These are phyloP conservation scores for Nymphalis c-album DNA, from an alignment of 2,888 invertebrate species.

Conservation along the genomic window DNA sequence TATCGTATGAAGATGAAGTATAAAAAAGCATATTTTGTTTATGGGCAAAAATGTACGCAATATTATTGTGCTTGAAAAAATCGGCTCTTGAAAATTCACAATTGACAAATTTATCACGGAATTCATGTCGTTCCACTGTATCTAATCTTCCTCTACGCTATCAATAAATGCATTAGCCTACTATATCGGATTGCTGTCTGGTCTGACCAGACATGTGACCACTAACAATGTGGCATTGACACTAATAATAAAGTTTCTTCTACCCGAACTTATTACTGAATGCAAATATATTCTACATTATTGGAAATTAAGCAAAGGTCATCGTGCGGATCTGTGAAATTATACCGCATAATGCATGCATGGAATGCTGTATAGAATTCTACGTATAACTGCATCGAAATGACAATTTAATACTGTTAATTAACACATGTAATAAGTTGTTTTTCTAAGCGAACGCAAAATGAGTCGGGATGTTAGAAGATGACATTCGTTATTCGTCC, in stretches of 20 bases:
- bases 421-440: conserved; percentile 29
- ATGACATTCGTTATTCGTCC: not conserved
- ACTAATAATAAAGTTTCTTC: conserved; percentile 57
- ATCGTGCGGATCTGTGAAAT: conserved; percentile 35
- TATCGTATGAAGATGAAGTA: no score
- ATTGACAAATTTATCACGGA: conserved; percentile 10
- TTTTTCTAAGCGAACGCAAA: conserved; percentile 8
- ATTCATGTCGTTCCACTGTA: conserved; percentile 26
- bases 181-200: conserved; percentile 59
- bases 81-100: not conserved
- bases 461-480: not conserved
- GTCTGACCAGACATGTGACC: conserved; percentile 49
- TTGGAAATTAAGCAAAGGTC: conserved; percentile 39
- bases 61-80: not conserved
- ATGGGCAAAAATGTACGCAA: no score
- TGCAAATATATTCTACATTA: conserved; percentile 42
- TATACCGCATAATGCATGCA: conserved; percentile 37
- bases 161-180: conserved; percentile 27
- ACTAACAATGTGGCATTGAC: conserved; percentile 73
- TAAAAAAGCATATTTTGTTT: no score
- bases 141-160: conserved; percentile 39
- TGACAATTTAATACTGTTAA: conserved; percentile 30
- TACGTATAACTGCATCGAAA: conserved; percentile 17
- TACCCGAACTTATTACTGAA: conserved; percentile 42
- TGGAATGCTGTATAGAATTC: conserved; percentile 36